Evolutionary conservation across 2,797 vertebrate species (phyloP), one percentile per base, ranked within the genome.

Genomic region (Falco concolor): DNA sequence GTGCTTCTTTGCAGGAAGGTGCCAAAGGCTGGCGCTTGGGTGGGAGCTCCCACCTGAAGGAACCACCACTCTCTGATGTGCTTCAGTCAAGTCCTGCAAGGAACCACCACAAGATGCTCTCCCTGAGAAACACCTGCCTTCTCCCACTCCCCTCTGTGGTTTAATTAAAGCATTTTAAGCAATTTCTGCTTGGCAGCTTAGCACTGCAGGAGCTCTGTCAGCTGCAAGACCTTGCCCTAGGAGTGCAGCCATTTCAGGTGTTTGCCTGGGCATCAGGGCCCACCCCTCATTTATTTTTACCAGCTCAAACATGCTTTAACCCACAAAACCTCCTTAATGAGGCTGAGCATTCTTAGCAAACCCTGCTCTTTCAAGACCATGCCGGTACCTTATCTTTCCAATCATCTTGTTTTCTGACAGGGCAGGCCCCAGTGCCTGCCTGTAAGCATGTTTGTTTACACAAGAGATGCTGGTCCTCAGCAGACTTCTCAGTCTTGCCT

Each of bases 241-340:
- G 72, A 91, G 38, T 23, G 25, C 24, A 68, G 21, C 18, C 78
- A 79, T 75, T 92, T 93, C 54, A 34, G 63, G 32, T 84, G 67
- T 89, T 86, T 82, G 49, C 73, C 64, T 77, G 60, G 56, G 84
- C 79, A 94, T 63, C 57, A 69, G 40, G 69, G 54, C 83, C 61
- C 68, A 67, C 67, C 56, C 67, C 53, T 74, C 5, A 2, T 64
- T 94, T 86, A 78, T 63, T 92, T 87, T 82, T 79, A 95, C 90
- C 44, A 77, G 96, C 64, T 89, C 53, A 73, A 92, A 95, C 95
- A 94, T 9, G 96, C 30, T 79, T 84, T 59, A 96, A 91, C 54
- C 87, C 91, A 79, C 94, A 91, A 84, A 85, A 64, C 21, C 52
- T 81, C 77, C 54, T 73, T 91, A 93, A 91, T 47, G 63, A 91